These are phyloP conservation scores for Acomys russatus DNA, from an alignment of 2,797 vertebrate species.

Conservation along the genomic window DNA sequence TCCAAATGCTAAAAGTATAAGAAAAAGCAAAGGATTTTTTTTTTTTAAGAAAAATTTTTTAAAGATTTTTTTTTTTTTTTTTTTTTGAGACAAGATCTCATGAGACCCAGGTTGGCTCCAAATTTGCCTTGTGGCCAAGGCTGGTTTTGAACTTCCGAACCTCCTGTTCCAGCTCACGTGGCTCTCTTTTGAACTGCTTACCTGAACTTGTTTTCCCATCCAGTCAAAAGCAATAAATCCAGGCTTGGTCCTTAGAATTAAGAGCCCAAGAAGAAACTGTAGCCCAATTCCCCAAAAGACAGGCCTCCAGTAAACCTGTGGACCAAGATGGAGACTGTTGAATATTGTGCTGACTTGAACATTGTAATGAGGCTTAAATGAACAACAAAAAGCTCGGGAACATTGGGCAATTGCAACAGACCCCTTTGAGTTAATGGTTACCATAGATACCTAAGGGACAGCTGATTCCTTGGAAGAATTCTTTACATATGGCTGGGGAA, in stretches of 20 bases:
- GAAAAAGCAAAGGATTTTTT: slow-evolving; percentile 21
- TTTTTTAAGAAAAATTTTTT: neutral
- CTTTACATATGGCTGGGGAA: neutral
- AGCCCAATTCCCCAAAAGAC: slow-evolving; percentile 91
- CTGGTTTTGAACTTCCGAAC: neutral
- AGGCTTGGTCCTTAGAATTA: slow-evolving; percentile 91
- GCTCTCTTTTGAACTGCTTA: slow-evolving; percentile 81
- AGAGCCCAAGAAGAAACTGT: slow-evolving; percentile 92
- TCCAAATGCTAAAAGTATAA: neutral
- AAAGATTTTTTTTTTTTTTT: neutral
- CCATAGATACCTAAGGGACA: neutral
- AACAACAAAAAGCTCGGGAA: neutral
- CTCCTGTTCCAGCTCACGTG: neutral
- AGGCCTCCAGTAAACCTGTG: slow-evolving; percentile 91
- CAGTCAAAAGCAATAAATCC: slow-evolving; percentile 90
- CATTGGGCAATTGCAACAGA: neutral
- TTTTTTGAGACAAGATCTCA: neutral
- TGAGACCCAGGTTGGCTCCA: neutral
- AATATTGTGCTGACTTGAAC: neutral
- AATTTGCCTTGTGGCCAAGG: neutral
- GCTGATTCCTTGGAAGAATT: neutral
- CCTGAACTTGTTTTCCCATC: slow-evolving; percentile 92
- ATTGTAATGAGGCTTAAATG: neutral
- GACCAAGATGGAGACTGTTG: slow-evolving; percentile 45
- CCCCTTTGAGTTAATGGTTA: neutral